A percentile compares a stretch with the other conserved stretches of the same genome.
Conservation (phyloP, 2,888 invertebrate species). For the Pristionchus maxplancki region DNA sequence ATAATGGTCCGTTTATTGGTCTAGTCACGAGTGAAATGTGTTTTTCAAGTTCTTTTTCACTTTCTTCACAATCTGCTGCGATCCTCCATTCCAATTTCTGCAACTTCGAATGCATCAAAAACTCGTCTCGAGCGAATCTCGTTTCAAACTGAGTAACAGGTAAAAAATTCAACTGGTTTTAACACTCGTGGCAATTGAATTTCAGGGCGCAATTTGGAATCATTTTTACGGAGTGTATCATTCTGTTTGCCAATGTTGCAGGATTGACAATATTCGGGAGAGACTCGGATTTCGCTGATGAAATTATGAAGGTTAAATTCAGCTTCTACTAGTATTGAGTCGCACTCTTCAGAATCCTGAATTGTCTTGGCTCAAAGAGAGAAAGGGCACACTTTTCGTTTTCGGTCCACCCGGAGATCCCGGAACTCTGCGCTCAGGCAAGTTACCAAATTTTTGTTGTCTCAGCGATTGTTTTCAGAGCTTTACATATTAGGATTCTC, state of each 20-base stretch:
- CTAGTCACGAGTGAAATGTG: too few relatives aligned
- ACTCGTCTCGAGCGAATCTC: not conserved
- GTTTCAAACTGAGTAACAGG: not conserved
- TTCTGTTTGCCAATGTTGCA: not conserved
- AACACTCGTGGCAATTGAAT: not conserved
- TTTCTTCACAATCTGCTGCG: not conserved
- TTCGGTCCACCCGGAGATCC: not conserved
- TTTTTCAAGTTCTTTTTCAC: not conserved
- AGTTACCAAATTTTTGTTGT: too few relatives aligned
- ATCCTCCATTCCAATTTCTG: not conserved
- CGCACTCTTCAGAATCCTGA: not conserved
- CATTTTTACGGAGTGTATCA: too few relatives aligned
- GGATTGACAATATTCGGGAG: not conserved
- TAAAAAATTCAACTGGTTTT: not conserved
- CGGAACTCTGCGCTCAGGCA: not conserved
- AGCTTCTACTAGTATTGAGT: too few relatives aligned
- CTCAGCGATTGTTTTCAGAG: too few relatives aligned
- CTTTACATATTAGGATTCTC: not conserved
- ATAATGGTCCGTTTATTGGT: too few relatives aligned
- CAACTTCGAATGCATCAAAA: slow-evolving; percentile 5
- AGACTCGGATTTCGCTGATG: not conserved
- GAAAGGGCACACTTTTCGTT: not conserved
- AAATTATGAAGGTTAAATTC: not conserved
- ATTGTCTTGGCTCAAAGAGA: not conserved
- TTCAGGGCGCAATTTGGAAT: too few relatives aligned